Evolutionary conservation across 1,140 invertebrate species (phyloP).

Genomic region (Caenorhabditis inopinata): DNA sequence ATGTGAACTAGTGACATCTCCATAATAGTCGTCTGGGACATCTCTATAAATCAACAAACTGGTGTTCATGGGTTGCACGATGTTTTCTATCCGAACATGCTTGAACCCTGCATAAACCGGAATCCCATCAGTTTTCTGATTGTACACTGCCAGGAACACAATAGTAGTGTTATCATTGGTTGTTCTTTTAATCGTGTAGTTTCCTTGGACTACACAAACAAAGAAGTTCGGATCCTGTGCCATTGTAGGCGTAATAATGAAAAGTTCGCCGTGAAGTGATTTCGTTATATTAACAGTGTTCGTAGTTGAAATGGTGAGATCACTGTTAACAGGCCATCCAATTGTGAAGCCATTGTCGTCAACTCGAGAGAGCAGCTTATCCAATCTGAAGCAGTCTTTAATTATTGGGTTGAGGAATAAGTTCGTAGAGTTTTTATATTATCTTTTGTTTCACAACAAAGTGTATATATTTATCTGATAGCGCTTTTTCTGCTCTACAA

Average conservation of each 20-base stretch:
- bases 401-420: too few relatives aligned
- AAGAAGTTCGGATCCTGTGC: not conserved
- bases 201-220: not conserved
- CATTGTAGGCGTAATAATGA: not conserved
- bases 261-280: not conserved
- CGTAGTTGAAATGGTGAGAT: not conserved
- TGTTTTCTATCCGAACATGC: not conserved
- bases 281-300: not conserved
- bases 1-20: not conserved
- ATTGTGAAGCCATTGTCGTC: not conserved
- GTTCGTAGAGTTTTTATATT: too few relatives aligned
- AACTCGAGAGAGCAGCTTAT: not conserved
- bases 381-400: not conserved
- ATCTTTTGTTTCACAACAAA: too few relatives aligned
- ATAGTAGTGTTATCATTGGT: not conserved
- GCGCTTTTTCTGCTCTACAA: too few relatives aligned
- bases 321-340: not conserved
- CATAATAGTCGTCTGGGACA: not conserved
- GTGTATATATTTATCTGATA: too few relatives aligned
- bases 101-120: not conserved
- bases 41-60: not conserved
- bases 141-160: not conserved
- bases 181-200: not conserved
- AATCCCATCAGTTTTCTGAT: not conserved
- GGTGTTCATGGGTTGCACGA: not conserved